Conservation (phyloP, 2,113 vertebrate species). For the Labrus mixtus region DNA sequence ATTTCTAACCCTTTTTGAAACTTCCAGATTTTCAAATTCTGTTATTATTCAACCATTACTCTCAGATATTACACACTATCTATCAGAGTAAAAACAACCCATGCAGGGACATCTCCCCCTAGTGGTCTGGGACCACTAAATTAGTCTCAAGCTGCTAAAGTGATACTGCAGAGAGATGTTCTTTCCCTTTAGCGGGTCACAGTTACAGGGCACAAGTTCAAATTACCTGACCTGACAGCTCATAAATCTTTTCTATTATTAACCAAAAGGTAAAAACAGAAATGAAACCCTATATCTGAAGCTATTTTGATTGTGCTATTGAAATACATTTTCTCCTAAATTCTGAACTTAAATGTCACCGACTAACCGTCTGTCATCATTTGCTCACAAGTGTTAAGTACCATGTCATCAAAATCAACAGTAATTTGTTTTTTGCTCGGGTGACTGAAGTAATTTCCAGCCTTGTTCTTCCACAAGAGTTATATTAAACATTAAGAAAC, state of each 20-base stretch:
- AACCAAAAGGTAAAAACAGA: conserved; percentile 73
- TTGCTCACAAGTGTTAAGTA: conserved; percentile 16
- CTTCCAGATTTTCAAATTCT: neutral
- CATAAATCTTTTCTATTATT: conserved; percentile 74
- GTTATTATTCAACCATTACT: neutral
- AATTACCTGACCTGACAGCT: conserved; percentile 68
- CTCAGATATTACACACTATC: conserved; percentile 5
- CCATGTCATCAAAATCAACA: neutral
- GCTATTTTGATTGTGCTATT: conserved; percentile 65
- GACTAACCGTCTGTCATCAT: conserved; percentile 42
- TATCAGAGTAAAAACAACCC: conserved; percentile 29
- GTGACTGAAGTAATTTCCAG: conserved; percentile 3
- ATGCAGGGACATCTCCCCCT: conserved; percentile 83
- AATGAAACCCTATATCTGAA: conserved; percentile 61
- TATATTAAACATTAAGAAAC: conserved; percentile 2
- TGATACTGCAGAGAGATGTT: conserved; percentile 58
- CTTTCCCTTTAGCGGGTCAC: conserved; percentile 54
- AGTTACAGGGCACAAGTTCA: conserved; percentile 72
- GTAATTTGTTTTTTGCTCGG: neutral
- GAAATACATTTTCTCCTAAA: conserved; percentile 59
- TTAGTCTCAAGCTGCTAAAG: conserved; percentile 33
- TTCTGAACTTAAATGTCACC: conserved; percentile 49
- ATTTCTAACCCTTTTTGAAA: neutral
- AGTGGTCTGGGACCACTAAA: conserved; percentile 66
- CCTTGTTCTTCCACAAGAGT: neutral